These are phyloP conservation scores for Anhinga anhinga DNA, from an alignment of 2,113 vertebrate species.

Conservation along the genomic window DNA sequence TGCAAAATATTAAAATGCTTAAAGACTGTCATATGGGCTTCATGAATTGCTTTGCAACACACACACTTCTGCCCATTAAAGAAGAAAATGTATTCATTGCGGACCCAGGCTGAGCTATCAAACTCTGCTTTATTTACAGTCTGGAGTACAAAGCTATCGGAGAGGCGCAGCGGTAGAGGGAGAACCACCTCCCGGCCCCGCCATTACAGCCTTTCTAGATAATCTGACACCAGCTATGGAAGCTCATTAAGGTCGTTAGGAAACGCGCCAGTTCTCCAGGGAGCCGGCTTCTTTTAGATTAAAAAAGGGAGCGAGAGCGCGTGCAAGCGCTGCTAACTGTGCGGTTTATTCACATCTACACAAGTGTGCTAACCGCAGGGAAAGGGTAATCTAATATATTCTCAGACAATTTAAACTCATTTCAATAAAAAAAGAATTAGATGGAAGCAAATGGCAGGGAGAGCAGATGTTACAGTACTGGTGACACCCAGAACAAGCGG, in stretches of 20 bases:
- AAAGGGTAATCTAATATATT: background rate
- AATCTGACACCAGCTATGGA: background rate
- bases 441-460: background rate
- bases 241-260: background rate
- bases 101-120: background rate
- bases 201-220: background rate
- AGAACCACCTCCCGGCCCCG: background rate
- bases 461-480: background rate
- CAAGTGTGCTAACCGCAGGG: background rate
- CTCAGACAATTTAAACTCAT: conserved; percentile 41
- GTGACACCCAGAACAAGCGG: background rate
- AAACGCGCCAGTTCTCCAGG: background rate
- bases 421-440: conserved; percentile 52
- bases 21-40: background rate
- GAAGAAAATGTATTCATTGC: background rate
- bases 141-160: background rate
- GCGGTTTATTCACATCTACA: background rate
- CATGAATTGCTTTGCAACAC: background rate
- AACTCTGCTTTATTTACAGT: background rate
- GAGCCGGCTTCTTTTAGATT: background rate
- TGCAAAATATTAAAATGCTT: conserved; percentile 14
- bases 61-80: background rate
- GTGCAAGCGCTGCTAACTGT: background rate
- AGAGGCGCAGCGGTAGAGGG: background rate
- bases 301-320: background rate